Conservation (phyloP, 2,888 invertebrate species). For the Heliconius ethilla region DNA sequence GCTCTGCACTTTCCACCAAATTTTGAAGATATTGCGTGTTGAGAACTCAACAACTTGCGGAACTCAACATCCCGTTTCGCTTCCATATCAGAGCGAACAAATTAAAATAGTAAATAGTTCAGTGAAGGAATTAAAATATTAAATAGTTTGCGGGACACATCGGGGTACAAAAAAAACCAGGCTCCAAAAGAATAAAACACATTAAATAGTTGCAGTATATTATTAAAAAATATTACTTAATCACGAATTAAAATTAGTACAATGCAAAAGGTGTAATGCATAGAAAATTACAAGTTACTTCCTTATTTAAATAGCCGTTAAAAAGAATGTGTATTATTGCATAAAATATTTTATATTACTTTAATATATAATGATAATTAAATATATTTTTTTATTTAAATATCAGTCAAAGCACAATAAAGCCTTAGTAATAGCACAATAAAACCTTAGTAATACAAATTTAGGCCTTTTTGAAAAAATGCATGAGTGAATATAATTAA, state of each 20-base stretch:
- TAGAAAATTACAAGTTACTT: background rate
- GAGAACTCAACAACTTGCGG: no score
- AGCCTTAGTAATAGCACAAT: conserved; percentile 5
- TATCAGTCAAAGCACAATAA: conserved; percentile 34
- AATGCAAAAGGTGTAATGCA: background rate
- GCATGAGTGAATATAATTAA: background rate
- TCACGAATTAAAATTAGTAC: conserved; percentile 1
- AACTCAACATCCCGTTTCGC: no score
- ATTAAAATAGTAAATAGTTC: no score
- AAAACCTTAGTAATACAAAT: background rate
- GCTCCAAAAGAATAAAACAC: background rate
- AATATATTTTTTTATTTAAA: conserved; percentile 10
- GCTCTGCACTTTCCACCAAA: no score
- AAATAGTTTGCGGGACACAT: no score
- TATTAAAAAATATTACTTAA: conserved; percentile 15
- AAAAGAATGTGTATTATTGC: conserved; percentile 2
- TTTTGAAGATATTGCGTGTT: no score
- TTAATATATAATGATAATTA: conserved; percentile 15
- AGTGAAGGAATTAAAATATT: no score
- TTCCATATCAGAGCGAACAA: no score
- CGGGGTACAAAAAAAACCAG: background rate
- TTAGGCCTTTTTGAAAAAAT: background rate
- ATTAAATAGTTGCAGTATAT: conserved; percentile 5
- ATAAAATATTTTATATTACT: conserved; percentile 21
- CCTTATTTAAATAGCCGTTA: conserved; percentile 15